These are phyloP conservation scores for Drosophila neotestacea DNA, from an alignment of 2,888 invertebrate species.

Conservation along the genomic window DNA sequence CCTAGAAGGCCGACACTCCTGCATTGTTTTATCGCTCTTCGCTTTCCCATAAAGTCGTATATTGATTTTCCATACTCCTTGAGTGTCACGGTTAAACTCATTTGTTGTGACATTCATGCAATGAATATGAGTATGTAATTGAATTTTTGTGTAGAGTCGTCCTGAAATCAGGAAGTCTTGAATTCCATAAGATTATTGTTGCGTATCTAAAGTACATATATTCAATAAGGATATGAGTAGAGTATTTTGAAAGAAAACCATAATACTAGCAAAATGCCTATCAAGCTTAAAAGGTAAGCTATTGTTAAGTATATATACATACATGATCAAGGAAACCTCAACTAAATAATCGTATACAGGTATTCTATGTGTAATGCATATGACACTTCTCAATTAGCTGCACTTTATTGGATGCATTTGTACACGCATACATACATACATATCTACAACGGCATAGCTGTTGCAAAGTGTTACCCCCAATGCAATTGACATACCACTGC, in stretches of 20 bases:
- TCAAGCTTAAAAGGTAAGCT: neutral
- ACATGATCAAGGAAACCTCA: neutral
- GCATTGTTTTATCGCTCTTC: constrained; percentile 2
- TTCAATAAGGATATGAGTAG: neutral
- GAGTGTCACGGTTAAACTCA: constrained; percentile 30
- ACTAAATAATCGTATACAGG: neutral
- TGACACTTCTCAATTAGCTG: constrained; percentile 35
- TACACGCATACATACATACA: neutral
- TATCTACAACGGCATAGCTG: constrained; percentile 15
- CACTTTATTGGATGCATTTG: constrained; percentile 62
- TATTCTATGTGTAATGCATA: constrained; percentile 12
- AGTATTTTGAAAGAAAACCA: neutral
- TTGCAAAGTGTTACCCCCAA: constrained; percentile 40
- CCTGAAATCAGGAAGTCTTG: no score
- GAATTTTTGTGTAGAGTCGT: neutral
- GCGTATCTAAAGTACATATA: no score
- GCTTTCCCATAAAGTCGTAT: constrained; percentile 7
- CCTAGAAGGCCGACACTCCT: neutral
- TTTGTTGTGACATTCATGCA: constrained; percentile 11
- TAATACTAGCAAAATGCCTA: neutral
- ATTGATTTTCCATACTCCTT: constrained; percentile 41
- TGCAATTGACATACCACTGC: constrained; percentile 40
- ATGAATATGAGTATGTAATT: neutral
- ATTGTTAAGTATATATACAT: neutral
- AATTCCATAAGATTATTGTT: neutral